Conservation (phyloP, 2,797 vertebrate genomes). For the Heteromormyrus szaboi region DNA sequence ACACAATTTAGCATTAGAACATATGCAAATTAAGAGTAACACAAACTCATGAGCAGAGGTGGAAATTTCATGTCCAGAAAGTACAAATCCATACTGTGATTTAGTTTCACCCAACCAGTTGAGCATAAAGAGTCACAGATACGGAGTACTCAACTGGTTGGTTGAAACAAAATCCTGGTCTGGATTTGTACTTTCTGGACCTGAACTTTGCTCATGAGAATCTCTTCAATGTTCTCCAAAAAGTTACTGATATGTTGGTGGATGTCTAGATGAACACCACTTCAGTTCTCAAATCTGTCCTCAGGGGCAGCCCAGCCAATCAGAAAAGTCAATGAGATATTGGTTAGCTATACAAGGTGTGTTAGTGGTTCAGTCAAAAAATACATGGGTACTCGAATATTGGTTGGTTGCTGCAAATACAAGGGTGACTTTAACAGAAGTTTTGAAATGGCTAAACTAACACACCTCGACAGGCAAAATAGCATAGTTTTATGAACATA, state of each 20-base stretch:
- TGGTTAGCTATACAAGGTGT: background rate
- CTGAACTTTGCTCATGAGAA: background rate
- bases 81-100: background rate
- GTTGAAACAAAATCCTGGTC: background rate
- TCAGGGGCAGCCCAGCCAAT: background rate
- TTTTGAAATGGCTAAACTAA: background rate
- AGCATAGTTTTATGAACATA: background rate
- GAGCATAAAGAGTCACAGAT: background rate
- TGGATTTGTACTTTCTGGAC: background rate
- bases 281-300: background rate
- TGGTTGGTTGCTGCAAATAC: background rate
- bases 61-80: background rate
- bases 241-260: background rate
- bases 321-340: background rate
- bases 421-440: background rate
- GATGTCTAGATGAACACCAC: background rate
- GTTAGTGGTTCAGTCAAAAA: background rate
- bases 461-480: background rate
- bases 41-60: background rate
- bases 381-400: background rate
- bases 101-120: background rate
- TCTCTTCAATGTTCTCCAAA: background rate
- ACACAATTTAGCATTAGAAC: background rate
- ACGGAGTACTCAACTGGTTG: background rate
- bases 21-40: background rate